Evolutionary conservation across 2,888 invertebrate genomes (phyloP), one percentile per base, ranked within the genome.

Genomic region (Rhagium mordax): DNA sequence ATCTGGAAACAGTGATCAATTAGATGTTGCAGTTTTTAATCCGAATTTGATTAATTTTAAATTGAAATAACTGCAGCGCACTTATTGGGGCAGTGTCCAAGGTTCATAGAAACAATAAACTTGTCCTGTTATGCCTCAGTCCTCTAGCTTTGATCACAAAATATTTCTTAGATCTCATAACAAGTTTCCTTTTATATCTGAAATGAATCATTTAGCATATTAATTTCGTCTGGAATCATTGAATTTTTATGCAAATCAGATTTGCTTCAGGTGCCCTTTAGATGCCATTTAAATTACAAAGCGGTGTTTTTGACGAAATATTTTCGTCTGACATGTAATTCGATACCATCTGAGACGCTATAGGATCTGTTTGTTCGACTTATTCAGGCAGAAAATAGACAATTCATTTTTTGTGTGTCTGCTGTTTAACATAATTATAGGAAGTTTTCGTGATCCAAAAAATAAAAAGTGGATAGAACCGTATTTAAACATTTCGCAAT

Each of bases 201-300:
- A 7, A 5, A n/a, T 24, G 21, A n/a, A 20, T 20, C 55, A n/a
- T 55, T 55, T 24, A 24, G 55, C 55, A 55, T 24, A 55, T 21
- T 55, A 55, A 55, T 55, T 55, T n/a, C 55, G 8, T 24, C 55
- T 55, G 20, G 7, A 55, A 24, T 27, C 59, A 27, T 8, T 18
- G 59, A 33, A 59, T 64, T 49, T 27, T 15, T 24, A 64, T 64
- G 62, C 49, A 64, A 64, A 64, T 64, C 27, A 27, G 49, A 59
- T 49, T 49, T 49, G 62, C 47, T 48, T 21, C 21, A 15, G 49
- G 49, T 47, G 48, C 24, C 48, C 21, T 49, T 48, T 49, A 49
- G 21, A 47, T 18, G 47, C 47, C 21, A 20, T 61, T 61, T 47
- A 61, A 61, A 61, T 64, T 64, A 64, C 16, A 64, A 49, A 8